These are phyloP conservation scores for Phaedon cochleariae DNA, from an alignment of 2,888 invertebrate species.

Conservation along the genomic window DNA sequence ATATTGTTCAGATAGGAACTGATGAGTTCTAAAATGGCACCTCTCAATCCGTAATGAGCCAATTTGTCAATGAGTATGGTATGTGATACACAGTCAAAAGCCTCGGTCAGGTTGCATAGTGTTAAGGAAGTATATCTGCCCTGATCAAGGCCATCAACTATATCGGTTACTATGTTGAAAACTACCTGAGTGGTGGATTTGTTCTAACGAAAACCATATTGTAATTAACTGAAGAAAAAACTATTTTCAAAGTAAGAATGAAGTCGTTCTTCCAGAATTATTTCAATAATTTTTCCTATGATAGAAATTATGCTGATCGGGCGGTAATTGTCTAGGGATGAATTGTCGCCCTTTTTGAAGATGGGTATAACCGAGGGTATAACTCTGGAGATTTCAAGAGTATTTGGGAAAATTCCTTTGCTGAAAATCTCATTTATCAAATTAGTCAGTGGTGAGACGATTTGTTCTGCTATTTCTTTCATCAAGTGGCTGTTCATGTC, in stretches of 20 bases:
- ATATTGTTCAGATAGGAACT: background rate
- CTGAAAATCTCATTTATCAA: background rate
- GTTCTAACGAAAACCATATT: background rate
- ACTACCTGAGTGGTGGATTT: background rate
- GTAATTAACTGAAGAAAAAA: constrained; percentile 7
- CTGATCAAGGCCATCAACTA: background rate
- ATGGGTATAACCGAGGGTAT: too few species aligned
- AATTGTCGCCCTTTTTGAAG: constrained; percentile 4
- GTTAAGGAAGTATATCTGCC: background rate
- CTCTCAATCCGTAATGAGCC: background rate
- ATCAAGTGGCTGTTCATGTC: too few species aligned
- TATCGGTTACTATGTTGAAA: background rate
- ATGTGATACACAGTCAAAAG: background rate
- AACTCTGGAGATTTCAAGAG: constrained; percentile 3
- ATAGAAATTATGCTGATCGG: constrained; percentile 3
- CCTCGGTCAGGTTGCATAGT: background rate
- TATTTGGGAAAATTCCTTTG: background rate
- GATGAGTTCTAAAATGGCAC: background rate
- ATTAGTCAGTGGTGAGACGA: constrained; percentile 2
- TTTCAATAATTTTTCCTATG: constrained; percentile 2
- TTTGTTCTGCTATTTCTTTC: constrained; percentile 9
- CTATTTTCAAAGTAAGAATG: constrained; percentile 12
- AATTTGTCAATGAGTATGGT: background rate
- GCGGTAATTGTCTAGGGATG: constrained; percentile 6
- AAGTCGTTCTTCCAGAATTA: constrained; percentile 10